These are phyloP conservation scores for Mylabris sibirica DNA, from an alignment of 2,888 invertebrate genomes.

Conservation along the genomic window DNA sequence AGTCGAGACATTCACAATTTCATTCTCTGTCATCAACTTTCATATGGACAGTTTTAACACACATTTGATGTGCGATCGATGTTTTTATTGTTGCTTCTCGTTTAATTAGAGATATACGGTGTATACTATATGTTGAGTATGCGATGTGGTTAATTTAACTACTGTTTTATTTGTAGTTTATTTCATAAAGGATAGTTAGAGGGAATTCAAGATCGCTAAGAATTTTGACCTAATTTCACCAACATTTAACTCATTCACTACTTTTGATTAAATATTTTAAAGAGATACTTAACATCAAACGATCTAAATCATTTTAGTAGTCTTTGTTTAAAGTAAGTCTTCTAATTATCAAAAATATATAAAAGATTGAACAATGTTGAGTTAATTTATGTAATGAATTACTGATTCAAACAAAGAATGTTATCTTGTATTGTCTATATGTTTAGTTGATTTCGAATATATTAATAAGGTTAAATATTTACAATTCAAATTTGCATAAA, in stretches of 20 bases:
- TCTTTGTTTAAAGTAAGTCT: background rate
- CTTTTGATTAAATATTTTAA: constrained; percentile 18
- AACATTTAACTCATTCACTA: constrained; percentile 23
- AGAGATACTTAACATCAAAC: constrained; percentile 5
- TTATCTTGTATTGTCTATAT: background rate
- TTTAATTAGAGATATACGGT: background rate
- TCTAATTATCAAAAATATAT: background rate
- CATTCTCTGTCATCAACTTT: constrained; percentile 25
- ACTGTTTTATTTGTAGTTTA: background rate
- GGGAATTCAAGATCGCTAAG: constrained; percentile 28
- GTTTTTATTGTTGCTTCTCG: too few relatives aligned
- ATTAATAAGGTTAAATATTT: background rate
- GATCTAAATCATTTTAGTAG: background rate
- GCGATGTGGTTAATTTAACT: background rate
- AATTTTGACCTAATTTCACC: constrained; percentile 25
- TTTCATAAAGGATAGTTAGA: constrained; percentile 18
- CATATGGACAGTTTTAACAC: too few relatives aligned
- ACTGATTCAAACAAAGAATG: background rate
- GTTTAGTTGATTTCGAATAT: background rate
- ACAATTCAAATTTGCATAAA: background rate
- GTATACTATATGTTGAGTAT: background rate
- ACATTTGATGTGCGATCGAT: too few relatives aligned
- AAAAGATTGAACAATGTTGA: background rate
- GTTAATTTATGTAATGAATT: background rate
- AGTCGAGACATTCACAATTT: constrained; percentile 21